Conservation (phyloP, 2,797 vertebrate genomes). For the Melanitta fusca region DNA sequence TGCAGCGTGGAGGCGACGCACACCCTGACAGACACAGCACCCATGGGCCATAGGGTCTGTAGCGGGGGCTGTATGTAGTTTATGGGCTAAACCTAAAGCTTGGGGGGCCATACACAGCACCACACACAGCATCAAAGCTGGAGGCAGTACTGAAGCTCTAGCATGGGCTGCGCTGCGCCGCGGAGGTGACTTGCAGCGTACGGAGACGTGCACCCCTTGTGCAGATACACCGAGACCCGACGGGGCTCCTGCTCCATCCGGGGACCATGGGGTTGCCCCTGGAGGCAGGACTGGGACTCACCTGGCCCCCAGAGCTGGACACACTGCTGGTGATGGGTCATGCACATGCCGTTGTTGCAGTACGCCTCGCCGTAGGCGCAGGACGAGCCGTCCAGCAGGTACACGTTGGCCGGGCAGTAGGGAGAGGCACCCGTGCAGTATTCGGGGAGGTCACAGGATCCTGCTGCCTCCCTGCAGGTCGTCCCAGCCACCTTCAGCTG, state of each 20-base stretch:
- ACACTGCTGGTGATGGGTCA: slow-evolving; percentile 92
- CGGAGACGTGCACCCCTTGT: accelerated
- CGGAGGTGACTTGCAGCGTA: not conserved
- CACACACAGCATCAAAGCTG: too few relatives aligned
- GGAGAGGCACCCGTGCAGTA: slow-evolving; percentile 92
- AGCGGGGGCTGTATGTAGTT: too few relatives aligned
- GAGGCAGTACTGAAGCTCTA: too few relatives aligned
- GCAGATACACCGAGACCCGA: not conserved
- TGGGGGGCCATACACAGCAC: too few relatives aligned
- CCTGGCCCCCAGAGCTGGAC: slow-evolving; percentile 94
- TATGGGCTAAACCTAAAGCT: too few relatives aligned
- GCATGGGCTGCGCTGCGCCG: too few relatives aligned
- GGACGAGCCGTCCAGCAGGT: slow-evolving; percentile 89
- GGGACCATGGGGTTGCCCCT: not conserved
- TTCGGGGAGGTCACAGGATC: slow-evolving; percentile 93
- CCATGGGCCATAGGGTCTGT: too few relatives aligned
- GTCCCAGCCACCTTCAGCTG: slow-evolving; percentile 91
- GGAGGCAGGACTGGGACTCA: slow-evolving; percentile 47
- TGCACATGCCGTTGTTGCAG: slow-evolving; percentile 93
- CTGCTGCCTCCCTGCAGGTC: slow-evolving; percentile 86
- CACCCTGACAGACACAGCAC: too few relatives aligned
- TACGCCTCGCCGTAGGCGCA: slow-evolving; percentile 87
- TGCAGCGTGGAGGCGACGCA: too few relatives aligned
- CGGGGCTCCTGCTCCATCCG: accelerated
- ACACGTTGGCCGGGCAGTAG: slow-evolving; percentile 90